Evolutionary conservation across 2,888 invertebrate genomes (phyloP).

Genomic region (Himalopsyche anomala): DNA sequence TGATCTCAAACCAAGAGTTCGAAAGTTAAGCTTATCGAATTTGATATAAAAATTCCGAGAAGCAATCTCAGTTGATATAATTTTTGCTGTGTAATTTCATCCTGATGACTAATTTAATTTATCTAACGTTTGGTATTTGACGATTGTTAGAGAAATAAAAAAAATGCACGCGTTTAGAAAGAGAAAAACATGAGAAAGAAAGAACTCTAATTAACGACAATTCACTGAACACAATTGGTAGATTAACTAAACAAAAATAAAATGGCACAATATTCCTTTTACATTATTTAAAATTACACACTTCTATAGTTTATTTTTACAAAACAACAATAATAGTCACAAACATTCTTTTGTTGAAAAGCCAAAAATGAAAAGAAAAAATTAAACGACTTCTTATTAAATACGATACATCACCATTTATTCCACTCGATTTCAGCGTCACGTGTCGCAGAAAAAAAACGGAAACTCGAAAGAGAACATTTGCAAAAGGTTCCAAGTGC

Average conservation of each 20-base stretch:
- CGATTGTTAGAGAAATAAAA: neutral
- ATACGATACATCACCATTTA: conserved; percentile 21
- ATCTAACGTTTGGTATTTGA: neutral
- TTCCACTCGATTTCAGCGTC: neutral
- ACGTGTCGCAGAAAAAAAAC: conserved; percentile 9
- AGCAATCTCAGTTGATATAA: no score
- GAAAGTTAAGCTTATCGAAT: no score
- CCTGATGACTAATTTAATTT: no score
- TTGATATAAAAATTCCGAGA: no score
- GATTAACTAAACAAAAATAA: conserved; percentile 32
- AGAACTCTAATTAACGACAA: conserved; percentile 41
- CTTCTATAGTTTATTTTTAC: neutral
- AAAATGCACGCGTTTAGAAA: neutral
- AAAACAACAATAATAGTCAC: neutral
- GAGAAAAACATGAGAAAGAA: neutral
- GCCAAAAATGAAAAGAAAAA: neutral
- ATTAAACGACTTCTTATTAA: neutral
- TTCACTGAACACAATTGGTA: conserved; percentile 44
- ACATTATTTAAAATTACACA: conserved; percentile 35
- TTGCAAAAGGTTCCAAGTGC: neutral
- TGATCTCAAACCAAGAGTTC: no score
- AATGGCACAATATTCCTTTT: conserved; percentile 37
- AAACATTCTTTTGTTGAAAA: neutral
- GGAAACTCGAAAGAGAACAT: neutral
- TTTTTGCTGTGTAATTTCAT: no score